Base-by-base conservation (phyloP, 2,888 invertebrate genomes). In the Scelioninae gen. 1 region DNA sequence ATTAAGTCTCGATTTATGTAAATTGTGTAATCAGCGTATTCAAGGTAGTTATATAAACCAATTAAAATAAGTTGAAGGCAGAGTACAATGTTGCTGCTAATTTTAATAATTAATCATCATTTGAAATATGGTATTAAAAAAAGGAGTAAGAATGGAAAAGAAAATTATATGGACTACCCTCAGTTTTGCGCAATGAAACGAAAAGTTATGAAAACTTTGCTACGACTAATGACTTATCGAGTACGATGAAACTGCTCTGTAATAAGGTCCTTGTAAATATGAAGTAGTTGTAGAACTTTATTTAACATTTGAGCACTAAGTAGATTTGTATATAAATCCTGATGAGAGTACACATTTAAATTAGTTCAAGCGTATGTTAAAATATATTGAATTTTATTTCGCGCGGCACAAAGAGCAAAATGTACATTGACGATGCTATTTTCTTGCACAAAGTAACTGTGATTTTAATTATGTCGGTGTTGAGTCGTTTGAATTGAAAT, bases 171-270 rank as follows among this genome's bases (percentile, higher is more conserved):
- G 23, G 29, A 72, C 29, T 74, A 16, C 34, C 38, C 23, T 51
- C 38, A 88, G 87, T 58, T 89, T 86, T 0, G 88, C 86, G 15
- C 94, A 93, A 11, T 83, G 49, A 72, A 63, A 58, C 23, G 32
- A 72, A 72, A 75, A 69, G 80, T 69, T 68, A 29, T 43, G 63
- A 72, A 62, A 75, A 69, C 43, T 74, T 66, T 53, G 60, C 63
- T 29, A 38, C 60, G 76, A 65, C 75, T 58, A 71, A 71, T 71
- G 71, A 68, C 58, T 71, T 71, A 81, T 81, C 71, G 76, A 71
- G 63, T 58, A 32, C 51, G 53, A 60, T 68, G 62, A 65, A 65
- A 58, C 75, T 58, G 51, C 31, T 15, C 65, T 55, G 81, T 45
- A 75, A 81, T 75, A 65, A 76, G 81, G 69, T 69, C 62, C 51